phyloP scores from a whole-genome alignment of 2,888 invertebrate genomes.

The Barypeithes pellucidus region DNA sequence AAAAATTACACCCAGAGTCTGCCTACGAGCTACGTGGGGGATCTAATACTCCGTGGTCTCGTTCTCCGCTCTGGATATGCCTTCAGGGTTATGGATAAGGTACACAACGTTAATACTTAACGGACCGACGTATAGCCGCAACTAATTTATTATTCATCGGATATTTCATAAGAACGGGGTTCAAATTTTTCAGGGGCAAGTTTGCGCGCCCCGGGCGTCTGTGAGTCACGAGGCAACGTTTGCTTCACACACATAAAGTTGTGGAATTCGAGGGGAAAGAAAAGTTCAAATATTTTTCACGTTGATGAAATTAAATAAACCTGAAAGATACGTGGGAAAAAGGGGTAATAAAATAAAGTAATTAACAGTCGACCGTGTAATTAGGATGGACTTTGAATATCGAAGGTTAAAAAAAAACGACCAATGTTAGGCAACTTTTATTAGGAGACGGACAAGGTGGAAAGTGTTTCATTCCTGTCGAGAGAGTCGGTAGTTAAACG shows the following conservation, averaged over 20 bases:
- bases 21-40: slow-evolving; percentile 5
- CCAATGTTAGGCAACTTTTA: too few relatives aligned
- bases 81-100: slow-evolving; percentile 35
- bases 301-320: too few relatives aligned
- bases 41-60: slow-evolving; percentile 27
- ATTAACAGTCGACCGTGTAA: too few relatives aligned
- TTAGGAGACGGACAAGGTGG: too few relatives aligned
- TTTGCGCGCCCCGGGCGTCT: slow-evolving; percentile 19
- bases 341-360: too few relatives aligned
- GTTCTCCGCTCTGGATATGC: slow-evolving; percentile 19
- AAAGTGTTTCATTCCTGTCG: too few relatives aligned
- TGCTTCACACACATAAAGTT: background rate
- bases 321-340: too few relatives aligned
- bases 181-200: slow-evolving; percentile 32
- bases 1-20: slow-evolving; percentile 11
- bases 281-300: background rate
- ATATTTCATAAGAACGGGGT: slow-evolving; percentile 41
- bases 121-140: slow-evolving; percentile 24
- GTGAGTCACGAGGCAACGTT: slow-evolving; percentile 21
- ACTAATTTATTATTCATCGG: slow-evolving; percentile 40
- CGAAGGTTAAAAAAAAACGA: too few relatives aligned
- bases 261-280: too few relatives aligned
- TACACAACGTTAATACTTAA: slow-evolving; percentile 38
- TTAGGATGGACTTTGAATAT: too few relatives aligned
- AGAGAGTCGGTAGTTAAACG: too few relatives aligned